phyloP scores from a whole-genome alignment of 1,140 invertebrate species.

The Saccostrea echinata region DNA sequence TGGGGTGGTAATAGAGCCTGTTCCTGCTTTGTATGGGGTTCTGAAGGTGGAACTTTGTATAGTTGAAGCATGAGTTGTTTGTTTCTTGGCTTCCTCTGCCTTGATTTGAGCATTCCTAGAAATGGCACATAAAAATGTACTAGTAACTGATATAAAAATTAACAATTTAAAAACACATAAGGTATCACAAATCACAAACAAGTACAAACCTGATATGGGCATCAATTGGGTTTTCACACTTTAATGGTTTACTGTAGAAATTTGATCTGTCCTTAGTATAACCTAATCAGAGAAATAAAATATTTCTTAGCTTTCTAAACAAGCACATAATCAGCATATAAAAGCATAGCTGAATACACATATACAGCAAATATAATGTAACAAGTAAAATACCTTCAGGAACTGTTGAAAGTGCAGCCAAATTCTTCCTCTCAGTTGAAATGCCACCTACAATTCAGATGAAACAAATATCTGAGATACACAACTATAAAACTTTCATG shows the following conservation, averaged over 20 bases:
- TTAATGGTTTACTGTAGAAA: neutral
- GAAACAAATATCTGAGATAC: neutral
- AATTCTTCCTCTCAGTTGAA: conserved; percentile 26
- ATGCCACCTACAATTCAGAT: neutral
- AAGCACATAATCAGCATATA: neutral
- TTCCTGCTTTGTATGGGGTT: conserved; percentile 38
- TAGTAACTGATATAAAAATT: neutral
- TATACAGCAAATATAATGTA: neutral
- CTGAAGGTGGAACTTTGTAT: conserved; percentile 7
- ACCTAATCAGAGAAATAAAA: neutral
- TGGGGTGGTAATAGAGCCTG: conserved; percentile 13
- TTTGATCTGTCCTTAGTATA: conserved; percentile 46
- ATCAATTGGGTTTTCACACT: neutral
- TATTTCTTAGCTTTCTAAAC: neutral
- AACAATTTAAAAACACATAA: neutral
- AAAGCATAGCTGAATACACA: neutral
- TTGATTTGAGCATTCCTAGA: neutral
- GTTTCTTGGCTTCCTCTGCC: neutral
- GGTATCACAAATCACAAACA: neutral
- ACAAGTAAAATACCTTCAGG: conserved; percentile 52
- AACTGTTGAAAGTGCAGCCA: conserved; percentile 28
- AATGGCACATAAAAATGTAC: neutral
- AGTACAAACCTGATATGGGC: neutral
- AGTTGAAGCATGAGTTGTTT: neutral
- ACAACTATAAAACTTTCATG: too few relatives aligned